Percentiles rank a stretch among this genome's conserved stretches.
phyloP scores from a whole-genome alignment of 2,113 vertebrate genomes.

The Cephalopterus ornatus region DNA sequence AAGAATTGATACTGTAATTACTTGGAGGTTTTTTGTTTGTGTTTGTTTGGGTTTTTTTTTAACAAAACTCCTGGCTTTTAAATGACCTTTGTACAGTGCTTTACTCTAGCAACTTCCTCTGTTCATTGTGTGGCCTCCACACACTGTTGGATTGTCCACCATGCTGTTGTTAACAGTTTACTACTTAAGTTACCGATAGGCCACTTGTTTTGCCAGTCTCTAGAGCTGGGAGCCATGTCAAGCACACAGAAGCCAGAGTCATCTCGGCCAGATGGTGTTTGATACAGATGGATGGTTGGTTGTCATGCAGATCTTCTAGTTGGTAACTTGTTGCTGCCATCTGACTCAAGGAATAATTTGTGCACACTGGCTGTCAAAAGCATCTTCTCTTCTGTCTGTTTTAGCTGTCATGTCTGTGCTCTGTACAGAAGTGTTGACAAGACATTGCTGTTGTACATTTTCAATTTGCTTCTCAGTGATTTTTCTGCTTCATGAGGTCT shows the following conservation, averaged over 20 bases:
- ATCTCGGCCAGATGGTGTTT: constrained; percentile 81
- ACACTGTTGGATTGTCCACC: constrained; percentile 58
- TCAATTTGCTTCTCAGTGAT: constrained; percentile 82
- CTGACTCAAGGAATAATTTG: constrained; percentile 85
- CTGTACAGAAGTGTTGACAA: constrained; percentile 87
- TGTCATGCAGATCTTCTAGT: constrained; percentile 84
- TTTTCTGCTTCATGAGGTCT: constrained; percentile 77
- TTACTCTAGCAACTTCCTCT: constrained; percentile 1
- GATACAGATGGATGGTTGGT: constrained; percentile 84
- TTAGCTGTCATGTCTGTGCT: constrained; percentile 85
- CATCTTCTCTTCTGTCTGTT: constrained; percentile 86
- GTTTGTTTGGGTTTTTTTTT: not conserved
- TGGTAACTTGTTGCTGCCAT: constrained; percentile 86
- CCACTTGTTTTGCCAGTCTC: constrained; percentile 81
- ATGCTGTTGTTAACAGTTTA: constrained; percentile 72
- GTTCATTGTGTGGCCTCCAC: constrained; percentile 40
- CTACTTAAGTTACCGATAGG: constrained; percentile 71
- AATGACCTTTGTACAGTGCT: not conserved
- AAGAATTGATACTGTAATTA: not conserved
- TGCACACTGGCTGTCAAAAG: constrained; percentile 85
- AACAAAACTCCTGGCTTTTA: not conserved
- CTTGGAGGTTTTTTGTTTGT: not conserved
- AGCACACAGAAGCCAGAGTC: constrained; percentile 80
- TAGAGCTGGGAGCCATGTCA: constrained; percentile 77
- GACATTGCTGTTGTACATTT: constrained; percentile 86